Evolutionary conservation across 2,888 invertebrate genomes (phyloP), one percentile per base, ranked within the genome.

Genomic region (Nebria brevicollis): DNA sequence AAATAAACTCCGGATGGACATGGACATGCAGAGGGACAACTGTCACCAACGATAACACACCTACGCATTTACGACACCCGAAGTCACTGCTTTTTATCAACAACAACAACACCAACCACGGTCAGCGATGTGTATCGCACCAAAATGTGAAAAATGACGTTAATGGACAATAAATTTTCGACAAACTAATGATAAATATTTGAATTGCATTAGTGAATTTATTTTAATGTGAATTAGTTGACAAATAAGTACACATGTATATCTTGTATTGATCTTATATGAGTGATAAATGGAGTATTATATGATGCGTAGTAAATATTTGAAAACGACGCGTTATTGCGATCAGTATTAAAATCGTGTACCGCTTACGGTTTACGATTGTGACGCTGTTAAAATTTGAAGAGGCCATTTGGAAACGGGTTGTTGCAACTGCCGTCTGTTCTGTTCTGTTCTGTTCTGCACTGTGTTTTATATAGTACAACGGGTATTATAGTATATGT

Each of bases 271-370:
- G 54, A 54, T 54, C 54, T 8, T 54, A 54, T 54, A 54, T 8
- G 54, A 54, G 54, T 13, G 7, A 54, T 54, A 54, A 11, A 54
- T 13, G 8, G 20, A 70, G 15, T 70, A 70, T 70, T 20, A 26
- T 34, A 70, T 70, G 70, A 15, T 6, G 25, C 34, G 25, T 70
- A 70, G 25, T 70, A 25, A 26, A 6, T 70, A 11, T 25, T 70
- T 70, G 34, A 20, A 70, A 11, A 34, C 20, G 10, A 10, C 25
- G 70, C 70, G 25, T 70, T 70, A 70, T 70, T 72, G 80, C 66
- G 80, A 80, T 80, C 80, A 80, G 80, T 80, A 80, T 80, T 80
- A 80, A 80, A 80, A 80, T 80, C 70, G 68, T 80, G 80, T 80
- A 80, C 72, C 72, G 75, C 72, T 80, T 80, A 80, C 75, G 66